Evolutionary conservation across 1,140 invertebrate genomes (phyloP).

Genomic region (Orius insidiosus): DNA sequence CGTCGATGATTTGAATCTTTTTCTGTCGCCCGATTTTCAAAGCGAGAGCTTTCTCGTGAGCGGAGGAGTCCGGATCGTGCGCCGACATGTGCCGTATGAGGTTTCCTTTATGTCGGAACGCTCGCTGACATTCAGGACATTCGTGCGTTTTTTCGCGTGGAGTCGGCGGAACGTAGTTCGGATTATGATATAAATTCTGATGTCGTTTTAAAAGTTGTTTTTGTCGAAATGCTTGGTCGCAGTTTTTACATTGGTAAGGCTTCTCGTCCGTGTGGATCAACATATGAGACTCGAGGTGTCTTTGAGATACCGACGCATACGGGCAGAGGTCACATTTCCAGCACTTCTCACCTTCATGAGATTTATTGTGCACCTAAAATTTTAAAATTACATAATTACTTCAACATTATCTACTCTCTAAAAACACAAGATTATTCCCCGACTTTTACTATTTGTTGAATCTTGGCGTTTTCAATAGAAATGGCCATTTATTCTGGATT

Average conservation of each 20-base stretch:
- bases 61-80: constrained; percentile 69
- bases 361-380: constrained; percentile 50
- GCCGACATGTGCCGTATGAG: constrained; percentile 79
- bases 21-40: constrained; percentile 64
- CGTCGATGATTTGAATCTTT: constrained; percentile 48
- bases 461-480: background rate
- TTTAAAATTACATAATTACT: no score
- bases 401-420: constrained; percentile 1
- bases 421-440: background rate
- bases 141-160: constrained; percentile 81
- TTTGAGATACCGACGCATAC: constrained; percentile 80
- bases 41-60: constrained; percentile 54
- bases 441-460: background rate
- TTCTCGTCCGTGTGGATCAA: constrained; percentile 88
- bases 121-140: constrained; percentile 70
- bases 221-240: constrained; percentile 66
- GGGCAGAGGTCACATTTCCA: constrained; percentile 90
- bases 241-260: constrained; percentile 66
- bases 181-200: constrained; percentile 86
- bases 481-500: no score
- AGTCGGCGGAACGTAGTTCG: constrained; percentile 71
- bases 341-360: constrained; percentile 94
- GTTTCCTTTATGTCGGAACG: constrained; percentile 88
- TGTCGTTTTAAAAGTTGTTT: constrained; percentile 83
- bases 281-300: constrained; percentile 92